Evolutionary conservation across 2,888 invertebrate genomes (phyloP).

Genomic region (Pyrochroa serraticornis): DNA sequence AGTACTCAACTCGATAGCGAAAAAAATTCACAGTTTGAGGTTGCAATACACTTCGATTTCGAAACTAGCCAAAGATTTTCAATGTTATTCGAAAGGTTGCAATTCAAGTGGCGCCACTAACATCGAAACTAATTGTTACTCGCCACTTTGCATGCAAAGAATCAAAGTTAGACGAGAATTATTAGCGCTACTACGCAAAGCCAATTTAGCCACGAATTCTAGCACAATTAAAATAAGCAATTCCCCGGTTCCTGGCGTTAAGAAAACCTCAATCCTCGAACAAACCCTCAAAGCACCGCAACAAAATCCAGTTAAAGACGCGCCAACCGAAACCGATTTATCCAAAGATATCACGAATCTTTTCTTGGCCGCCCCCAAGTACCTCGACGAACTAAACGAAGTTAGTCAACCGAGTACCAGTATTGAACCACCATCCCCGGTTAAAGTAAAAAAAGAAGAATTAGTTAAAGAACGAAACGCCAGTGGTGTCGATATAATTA

Average conservation of each 20-base stretch:
- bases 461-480: constrained; percentile 41
- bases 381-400: constrained; percentile 59
- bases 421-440: constrained; percentile 4
- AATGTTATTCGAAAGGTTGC: constrained; percentile 76
- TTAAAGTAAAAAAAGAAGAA: constrained; percentile 40
- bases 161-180: constrained; percentile 74
- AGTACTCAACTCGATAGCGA: constrained; percentile 65
- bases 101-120: constrained; percentile 62
- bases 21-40: constrained; percentile 72
- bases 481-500: constrained; percentile 22
- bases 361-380: constrained; percentile 67
- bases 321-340: constrained; percentile 61
- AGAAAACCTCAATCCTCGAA: constrained; percentile 69
- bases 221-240: constrained; percentile 59
- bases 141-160: constrained; percentile 80
- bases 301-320: constrained; percentile 29
- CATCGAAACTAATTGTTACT: constrained; percentile 72
- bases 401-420: constrained; percentile 48
- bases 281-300: constrained; percentile 65
- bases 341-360: constrained; percentile 67
- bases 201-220: constrained; percentile 63
- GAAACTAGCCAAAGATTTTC: constrained; percentile 73
- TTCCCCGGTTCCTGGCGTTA: constrained; percentile 44
- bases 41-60: constrained; percentile 73
- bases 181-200: constrained; percentile 65